phyloP scores from a whole-genome alignment of 2,113 vertebrate genomes.

The Corynorhinus townsendii region DNA sequence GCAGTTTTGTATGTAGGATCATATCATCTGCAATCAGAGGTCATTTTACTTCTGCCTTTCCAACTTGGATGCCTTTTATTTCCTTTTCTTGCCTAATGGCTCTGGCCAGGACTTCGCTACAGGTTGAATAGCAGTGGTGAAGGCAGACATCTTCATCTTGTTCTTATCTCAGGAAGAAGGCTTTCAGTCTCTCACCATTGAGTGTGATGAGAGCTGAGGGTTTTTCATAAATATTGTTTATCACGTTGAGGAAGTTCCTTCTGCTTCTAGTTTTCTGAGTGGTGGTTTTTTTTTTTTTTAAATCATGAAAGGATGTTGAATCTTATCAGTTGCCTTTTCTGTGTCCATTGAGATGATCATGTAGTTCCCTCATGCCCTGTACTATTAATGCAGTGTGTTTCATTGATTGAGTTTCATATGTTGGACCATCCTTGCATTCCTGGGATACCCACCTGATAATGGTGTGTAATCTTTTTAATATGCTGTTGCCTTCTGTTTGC shows the following conservation, averaged over 20 bases:
- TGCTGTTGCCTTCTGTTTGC: not conserved
- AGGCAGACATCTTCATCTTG: not conserved
- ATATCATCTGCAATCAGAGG: not conserved
- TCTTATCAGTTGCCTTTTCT: not conserved
- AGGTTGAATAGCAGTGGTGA: not conserved
- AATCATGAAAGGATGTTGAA: not conserved
- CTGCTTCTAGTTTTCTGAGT: not conserved
- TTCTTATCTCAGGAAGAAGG: not conserved
- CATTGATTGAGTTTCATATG: accelerated
- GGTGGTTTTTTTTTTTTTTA: not conserved
- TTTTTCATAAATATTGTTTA: not conserved
- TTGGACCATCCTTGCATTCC: not conserved
- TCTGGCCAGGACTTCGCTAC: too few relatives aligned
- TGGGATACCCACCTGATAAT: not conserved
- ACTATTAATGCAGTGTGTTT: not conserved
- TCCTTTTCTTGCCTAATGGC: not conserved
- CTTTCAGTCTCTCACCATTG: not conserved
- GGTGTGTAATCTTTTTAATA: not conserved
- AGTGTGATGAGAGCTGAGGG: not conserved
- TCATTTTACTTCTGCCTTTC: not conserved
- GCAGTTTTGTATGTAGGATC: not conserved
- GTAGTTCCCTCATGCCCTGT: not conserved
- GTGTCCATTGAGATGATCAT: not conserved
- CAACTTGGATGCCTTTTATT: not conserved
- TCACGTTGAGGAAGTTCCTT: not conserved